A percentile compares a stretch with the other conserved stretches of the same genome.
phyloP scores from a whole-genome alignment of 2,888 invertebrate genomes.

The Pterostichus madidus region DNA sequence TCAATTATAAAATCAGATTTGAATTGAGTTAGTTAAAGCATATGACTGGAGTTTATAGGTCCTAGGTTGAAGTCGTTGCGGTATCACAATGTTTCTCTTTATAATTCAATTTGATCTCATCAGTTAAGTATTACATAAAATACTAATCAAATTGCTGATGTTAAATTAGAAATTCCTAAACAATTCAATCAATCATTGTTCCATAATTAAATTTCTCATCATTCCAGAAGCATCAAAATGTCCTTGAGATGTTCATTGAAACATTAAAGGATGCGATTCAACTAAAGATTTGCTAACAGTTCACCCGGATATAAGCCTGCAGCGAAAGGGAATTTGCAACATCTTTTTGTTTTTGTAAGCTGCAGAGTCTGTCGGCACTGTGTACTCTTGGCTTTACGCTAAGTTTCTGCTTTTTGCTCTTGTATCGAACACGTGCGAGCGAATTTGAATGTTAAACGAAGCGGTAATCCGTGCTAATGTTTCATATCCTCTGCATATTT shows the following conservation, averaged over 20 bases:
- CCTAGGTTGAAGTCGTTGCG: no score
- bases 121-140: no score
- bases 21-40: no score
- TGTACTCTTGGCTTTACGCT: not conserved
- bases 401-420: not conserved
- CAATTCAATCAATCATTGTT: conserved; percentile 14
- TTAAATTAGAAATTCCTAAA: no score
- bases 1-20: no score
- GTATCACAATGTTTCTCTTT: no score
- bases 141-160: not conserved
- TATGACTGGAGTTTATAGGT: no score
- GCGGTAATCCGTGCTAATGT: conserved; percentile 32
- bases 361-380: not conserved
- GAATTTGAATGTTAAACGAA: conserved; percentile 34
- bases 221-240: conserved; percentile 1
- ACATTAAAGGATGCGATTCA: not conserved
- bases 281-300: conserved; percentile 27
- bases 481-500: conserved; percentile 31
- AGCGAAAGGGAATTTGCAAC: conserved; percentile 27
- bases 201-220: not conserved
- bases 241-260: not conserved
- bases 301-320: not conserved
- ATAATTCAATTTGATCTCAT: no score
- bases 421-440: not conserved
- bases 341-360: conserved; percentile 24